Conservation (phyloP, 1,140 invertebrate genomes). For the Trachymyrmex septentrionalis region DNA sequence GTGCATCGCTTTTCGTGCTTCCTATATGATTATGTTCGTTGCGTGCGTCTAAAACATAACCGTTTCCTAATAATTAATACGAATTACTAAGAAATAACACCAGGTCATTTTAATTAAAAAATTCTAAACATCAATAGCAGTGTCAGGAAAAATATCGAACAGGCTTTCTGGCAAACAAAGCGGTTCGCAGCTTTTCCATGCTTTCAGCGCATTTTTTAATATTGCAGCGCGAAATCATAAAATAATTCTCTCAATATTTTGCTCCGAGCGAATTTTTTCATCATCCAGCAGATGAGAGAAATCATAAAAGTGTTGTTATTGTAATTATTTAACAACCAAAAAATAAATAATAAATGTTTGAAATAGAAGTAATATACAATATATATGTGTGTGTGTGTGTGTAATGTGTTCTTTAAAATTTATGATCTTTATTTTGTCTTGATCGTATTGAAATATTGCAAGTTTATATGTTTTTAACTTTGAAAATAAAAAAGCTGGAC, state of each 20-base stretch:
- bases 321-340: neutral
- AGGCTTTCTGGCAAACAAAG: slow-evolving; percentile 11
- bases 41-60: slow-evolving; percentile 30
- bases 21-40: neutral
- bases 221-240: slow-evolving; percentile 6
- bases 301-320: neutral
- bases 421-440: neutral
- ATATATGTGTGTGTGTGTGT: no score
- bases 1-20: slow-evolving; percentile 23
- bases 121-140: neutral
- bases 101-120: slow-evolving; percentile 2
- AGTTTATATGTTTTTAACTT: neutral
- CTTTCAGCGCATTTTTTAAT: slow-evolving; percentile 29
- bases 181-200: neutral
- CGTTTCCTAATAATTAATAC: slow-evolving; percentile 45
- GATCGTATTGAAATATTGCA: neutral
- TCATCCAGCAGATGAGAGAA: neutral
- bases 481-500: neutral
- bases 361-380: neutral
- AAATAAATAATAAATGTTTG: neutral
- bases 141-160: neutral
- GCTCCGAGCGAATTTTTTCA: slow-evolving; percentile 10
- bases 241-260: slow-evolving; percentile 42
- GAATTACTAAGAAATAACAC: neutral
- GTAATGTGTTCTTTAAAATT: neutral